Evolutionary conservation across 53 echinoderm and acorn worm species (phyloP), one percentile per base, ranked within the genome.

Genomic region (Echinarachnius parma): DNA sequence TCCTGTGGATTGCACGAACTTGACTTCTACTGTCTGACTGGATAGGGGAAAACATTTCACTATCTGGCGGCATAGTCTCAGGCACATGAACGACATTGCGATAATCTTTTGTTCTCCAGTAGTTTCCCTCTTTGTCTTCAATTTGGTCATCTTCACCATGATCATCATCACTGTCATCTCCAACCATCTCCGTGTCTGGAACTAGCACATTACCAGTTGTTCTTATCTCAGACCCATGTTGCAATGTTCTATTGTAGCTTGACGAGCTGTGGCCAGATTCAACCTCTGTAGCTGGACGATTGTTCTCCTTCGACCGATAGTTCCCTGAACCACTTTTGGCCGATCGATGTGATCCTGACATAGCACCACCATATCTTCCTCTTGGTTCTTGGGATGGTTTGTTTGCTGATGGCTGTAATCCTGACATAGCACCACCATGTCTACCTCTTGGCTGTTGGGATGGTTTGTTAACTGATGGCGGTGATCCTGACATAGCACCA

Each of bases 61-160:
- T 49, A 28, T 68, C 68, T 29, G 48, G 20, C 28, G 49, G 68
- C 48, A 68, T 29, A 9, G 68, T 68, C 68, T 68, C 68, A 21
- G 68, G 68, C 21, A 68, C 53, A 68, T 21, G 21, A 16, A 52
- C 24, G 31, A 15, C 8, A 4, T 44, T 18, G 26, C 26, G 45
- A 14, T 5, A 29, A 5, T 23, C 27, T 9, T 46, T 28, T 5
- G 45, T 46, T 25, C 26, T 26, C 19, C 2, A 19, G 65, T 20
- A 16, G 30, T 34, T n/a, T 68, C 29, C 31, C 21, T 34, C 53
- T 13, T 33, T 37, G 13, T 52, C 68, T 4, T 48, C 66, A 19
- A 10, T 16, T 46, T 28, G 7, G 13, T 13, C 7, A 39, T 39
- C 48, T 21, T 46, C 24, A 44, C 13, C 29, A 42, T 42, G 14